A percentile compares a stretch with the other conserved stretches of the same genome.
phyloP scores from a whole-genome alignment of 2,113 vertebrate genomes.

The Ctenomys sociabilis region DNA sequence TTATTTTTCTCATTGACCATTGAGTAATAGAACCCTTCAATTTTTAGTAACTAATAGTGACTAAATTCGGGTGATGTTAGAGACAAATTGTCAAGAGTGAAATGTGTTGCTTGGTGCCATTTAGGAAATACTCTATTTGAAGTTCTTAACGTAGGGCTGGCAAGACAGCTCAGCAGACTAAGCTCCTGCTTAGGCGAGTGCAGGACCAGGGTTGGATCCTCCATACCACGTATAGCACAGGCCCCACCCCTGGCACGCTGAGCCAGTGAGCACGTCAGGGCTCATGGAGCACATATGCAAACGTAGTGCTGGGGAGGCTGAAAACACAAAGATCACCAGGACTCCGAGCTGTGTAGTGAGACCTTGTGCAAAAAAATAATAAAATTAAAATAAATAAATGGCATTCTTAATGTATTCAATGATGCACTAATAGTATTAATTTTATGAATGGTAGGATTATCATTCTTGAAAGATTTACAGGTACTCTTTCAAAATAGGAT shows the following conservation, averaged over 20 bases:
- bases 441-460: neutral
- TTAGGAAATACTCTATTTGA: constrained; percentile 3
- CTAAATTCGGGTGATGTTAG: neutral
- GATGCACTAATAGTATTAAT: neutral
- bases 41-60: neutral
- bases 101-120: neutral
- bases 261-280: too few relatives aligned
- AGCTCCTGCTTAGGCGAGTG: too few relatives aligned
- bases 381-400: too few relatives aligned
- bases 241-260: too few relatives aligned
- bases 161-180: too few relatives aligned
- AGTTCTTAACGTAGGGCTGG: neutral
- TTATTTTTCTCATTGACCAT: constrained; percentile 36
- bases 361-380: too few relatives aligned
- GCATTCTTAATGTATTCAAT: neutral
- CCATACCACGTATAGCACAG: too few relatives aligned
- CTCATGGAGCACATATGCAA: too few relatives aligned
- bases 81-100: constrained; percentile 10
- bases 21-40: constrained; percentile 31
- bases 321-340: too few relatives aligned
- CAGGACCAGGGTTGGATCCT: too few relatives aligned
- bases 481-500: constrained; percentile 34
- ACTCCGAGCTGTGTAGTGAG: too few relatives aligned
- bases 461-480: constrained; percentile 10
- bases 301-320: too few relatives aligned